Evolutionary conservation across 2,888 invertebrate species (phyloP), one percentile per base, ranked within the genome.

Genomic region (Ochropacha duplaris): DNA sequence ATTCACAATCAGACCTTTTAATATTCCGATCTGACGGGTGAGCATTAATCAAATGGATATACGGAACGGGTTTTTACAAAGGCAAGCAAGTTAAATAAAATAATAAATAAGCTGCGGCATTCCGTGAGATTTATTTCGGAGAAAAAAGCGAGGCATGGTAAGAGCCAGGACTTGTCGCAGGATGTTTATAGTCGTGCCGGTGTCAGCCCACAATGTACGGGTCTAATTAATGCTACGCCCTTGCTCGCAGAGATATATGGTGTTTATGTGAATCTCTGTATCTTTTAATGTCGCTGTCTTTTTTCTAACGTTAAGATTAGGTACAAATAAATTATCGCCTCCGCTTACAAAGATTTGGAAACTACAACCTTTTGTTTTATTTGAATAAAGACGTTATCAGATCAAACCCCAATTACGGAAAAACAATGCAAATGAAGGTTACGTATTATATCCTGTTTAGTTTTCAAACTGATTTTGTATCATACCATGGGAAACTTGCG

Each of bases 61-160:
- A 79, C 80, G 74, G 78, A 92, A 92, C 91, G 76, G 86, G 92
- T 91, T 90, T 80, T 69, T 83, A 89, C 81, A 90, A 90, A 89
- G 84, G 85, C 85, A 81, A 83, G 84, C 83, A 78, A 84, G 82
- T 84, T 82, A 88, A 89, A 92, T 89, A 90, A 91, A 92, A 92
- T 92, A 90, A 92, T 91, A 90, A 91, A 92, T 90, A 91, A 89
- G 84, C 78, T 74, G 79, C 78, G 80, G 81, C 86, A 87, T 89
- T 87, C 84, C 80, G 83, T 86, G 86, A 91, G 92, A 92, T 92
- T 92, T 92, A 92, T 92, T 90, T 89, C 84, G 81, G 83, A 84
- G 89, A 87, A 92, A 90, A 86, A 90, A 84, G 78, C 76, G 78
- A 81, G 80, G 81, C 81, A 79, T 78, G 77, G 83, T 84, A 87